phyloP scores from a whole-genome alignment of 1,140 invertebrate genomes.

The Akabosia matsudoensis region DNA sequence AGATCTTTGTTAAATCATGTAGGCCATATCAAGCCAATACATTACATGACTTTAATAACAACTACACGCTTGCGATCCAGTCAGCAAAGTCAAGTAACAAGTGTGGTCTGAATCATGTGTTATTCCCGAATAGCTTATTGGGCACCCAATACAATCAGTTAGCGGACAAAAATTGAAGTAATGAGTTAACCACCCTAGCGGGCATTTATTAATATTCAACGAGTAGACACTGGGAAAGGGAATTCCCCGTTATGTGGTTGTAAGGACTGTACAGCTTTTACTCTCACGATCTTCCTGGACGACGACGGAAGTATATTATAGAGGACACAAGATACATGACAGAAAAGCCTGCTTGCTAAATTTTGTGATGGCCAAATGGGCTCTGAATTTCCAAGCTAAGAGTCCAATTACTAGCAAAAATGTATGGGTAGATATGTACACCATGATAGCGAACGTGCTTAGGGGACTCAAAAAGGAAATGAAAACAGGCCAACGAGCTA shows the following conservation, averaged over 20 bases:
- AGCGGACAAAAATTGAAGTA: neutral
- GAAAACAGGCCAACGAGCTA: neutral
- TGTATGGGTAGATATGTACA: neutral
- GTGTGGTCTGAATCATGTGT: no score
- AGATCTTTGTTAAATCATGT: neutral
- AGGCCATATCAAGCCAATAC: neutral
- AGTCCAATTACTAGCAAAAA: neutral
- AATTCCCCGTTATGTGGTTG: constrained; percentile 4
- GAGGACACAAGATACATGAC: neutral
- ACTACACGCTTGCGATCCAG: no score
- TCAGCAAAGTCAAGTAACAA: no score
- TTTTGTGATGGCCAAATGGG: neutral
- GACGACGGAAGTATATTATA: neutral
- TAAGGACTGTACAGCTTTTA: neutral
- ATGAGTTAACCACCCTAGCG: neutral
- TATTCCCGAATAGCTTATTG: no score
- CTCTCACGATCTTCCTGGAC: no score
- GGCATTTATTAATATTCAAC: constrained; percentile 21
- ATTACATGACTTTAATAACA: no score
- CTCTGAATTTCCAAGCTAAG: neutral
- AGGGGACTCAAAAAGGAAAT: no score
- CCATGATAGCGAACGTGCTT: neutral
- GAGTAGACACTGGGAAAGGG: constrained; percentile 14
- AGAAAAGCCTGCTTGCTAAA: neutral
- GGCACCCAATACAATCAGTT: no score